Conservation (phyloP, 30 jellyfish, hydroid and myxozoan genomes). For the Hydra vulgaris region DNA sequence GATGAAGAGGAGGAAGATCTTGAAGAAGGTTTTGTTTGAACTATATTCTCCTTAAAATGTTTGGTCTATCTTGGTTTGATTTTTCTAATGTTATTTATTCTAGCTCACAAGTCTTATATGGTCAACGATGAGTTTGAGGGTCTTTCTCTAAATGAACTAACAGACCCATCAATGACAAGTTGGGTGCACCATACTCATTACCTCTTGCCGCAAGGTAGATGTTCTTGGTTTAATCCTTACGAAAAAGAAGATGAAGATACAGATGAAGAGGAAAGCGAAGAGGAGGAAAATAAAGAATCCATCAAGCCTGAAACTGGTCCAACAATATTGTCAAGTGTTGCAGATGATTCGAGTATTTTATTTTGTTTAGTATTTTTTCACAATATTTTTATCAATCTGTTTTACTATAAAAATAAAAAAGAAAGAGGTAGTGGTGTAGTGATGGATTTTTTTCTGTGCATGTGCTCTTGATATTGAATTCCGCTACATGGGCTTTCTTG, state of each 20-base stretch:
- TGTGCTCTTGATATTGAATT: too few species aligned
- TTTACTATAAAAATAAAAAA: too few species aligned
- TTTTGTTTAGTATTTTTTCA: too few species aligned
- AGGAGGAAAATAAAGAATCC: slow-evolving; percentile 44
- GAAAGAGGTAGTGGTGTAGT: too few species aligned
- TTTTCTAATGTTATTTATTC: not conserved
- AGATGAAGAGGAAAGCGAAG: slow-evolving; percentile 95
- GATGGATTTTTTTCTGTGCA: too few species aligned
- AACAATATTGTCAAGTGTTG: slow-evolving; percentile 53
- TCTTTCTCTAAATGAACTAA: slow-evolving; percentile 54
- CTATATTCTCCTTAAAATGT: not conserved
- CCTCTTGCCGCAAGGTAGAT: slow-evolving; percentile 90
- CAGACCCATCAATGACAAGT: slow-evolving; percentile 66
- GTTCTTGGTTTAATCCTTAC: slow-evolving; percentile 89
- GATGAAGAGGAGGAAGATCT: slow-evolving; percentile 74
- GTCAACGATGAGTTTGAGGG: slow-evolving; percentile 85
- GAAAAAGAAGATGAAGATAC: slow-evolving; percentile 84
- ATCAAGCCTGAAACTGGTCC: slow-evolving; percentile 85
- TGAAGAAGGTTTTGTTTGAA: not conserved
- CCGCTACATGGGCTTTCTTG: too few species aligned
- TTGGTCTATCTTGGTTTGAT: too few species aligned
- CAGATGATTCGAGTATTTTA: slow-evolving; percentile 55
- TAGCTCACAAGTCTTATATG: slow-evolving; percentile 66
- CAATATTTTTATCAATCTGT: too few species aligned
- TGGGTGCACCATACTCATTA: slow-evolving; percentile 96